Base-by-base conservation (phyloP, 2,797 vertebrate genomes). In the Pseudochirops cupreus region DNA sequence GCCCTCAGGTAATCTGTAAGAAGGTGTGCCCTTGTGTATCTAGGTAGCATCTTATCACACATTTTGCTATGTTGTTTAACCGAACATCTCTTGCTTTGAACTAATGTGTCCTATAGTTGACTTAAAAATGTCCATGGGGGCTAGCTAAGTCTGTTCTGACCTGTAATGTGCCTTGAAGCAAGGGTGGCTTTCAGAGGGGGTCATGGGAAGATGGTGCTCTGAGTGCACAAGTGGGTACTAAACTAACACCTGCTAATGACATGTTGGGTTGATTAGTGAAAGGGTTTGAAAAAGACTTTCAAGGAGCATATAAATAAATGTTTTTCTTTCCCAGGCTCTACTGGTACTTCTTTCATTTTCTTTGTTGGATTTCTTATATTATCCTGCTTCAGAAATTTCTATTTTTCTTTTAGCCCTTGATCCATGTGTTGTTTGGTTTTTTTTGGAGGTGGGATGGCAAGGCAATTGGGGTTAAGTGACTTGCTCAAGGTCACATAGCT, bases 391-490 rank as follows among this genome's bases (percentile, higher is more conserved):
- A 90, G 56, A 46, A 93, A 91, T 59, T 11, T 92, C 56, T n/a
- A 39, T 55, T 92, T 93, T 82, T 11, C 53, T 53, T 91, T 91
- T 89, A 92, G 94, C 28, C 55, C 53, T 50, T 94, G 14, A 52
- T 55, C 33, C 50, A 31, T 92, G 46, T 90, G 39, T 62, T 57
- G 91, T 50, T n/a, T n/a, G n/a, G n/a, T n/a, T 53, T 54, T 54
- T 57, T 57, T 26, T 57, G 55, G 55, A 55, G 13, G 55, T 13
- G 55, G 55, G 11, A 55, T 52, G 50, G 50, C 50, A 53, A 53
- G 53, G 7, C 53, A 53, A 10, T 53, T 53, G 53, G 53, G 53
- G 53, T 53, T 53, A 53, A 53, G 53, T 53, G 53, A 53, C 53
- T 7, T 53, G 53, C 10, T 1, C 53, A 10, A 53, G 53, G 53